Evolutionary conservation across 2,113 vertebrate species (phyloP), one percentile per base, ranked within the genome.

Genomic region (Rallus limicola): DNA sequence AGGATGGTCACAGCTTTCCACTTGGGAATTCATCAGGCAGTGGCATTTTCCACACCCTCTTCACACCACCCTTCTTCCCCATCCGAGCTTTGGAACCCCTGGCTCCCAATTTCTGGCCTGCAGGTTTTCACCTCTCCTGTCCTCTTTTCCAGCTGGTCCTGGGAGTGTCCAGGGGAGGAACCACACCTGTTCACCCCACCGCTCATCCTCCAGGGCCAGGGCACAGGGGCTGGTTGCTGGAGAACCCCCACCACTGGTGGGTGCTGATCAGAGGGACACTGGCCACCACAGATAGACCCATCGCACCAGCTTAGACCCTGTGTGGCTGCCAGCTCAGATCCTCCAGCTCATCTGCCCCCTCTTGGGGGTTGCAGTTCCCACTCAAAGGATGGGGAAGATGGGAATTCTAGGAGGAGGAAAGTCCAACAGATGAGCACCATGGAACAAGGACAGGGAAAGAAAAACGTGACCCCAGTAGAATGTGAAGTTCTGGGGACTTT

Each of bases 271-370:
- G 19, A 46, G 21, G 70, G 48, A 2, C 28, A 3, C 4, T 0
- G 2, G 78, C 95, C 96, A 94, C 88, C 85, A 96, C 85, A 96
- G 94, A 92, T 69, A 95, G 95, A 94, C 82, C 82, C 59, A 19
- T 28, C 1, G 6, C 48, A 36, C 26, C 13, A 2, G 53, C 70
- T 29, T n/a, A 1, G 38, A 8, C 44, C 58, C 53, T 13, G 17
- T 46, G 9, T 1, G 0, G 8, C 80, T 25, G 50, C 50, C 24
- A 52, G 25, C 23, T 25, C 48, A 28, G 48, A 48, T 7, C 65
- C 33, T 26, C 31, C 44, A 19, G 29, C 16, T 58, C 18, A 11
- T 10, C 11, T 46, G 44, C 17, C 33, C 4, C 5, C 19, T 40
- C 55, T 17, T 1, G 0, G 2, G 34, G 31, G 20, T n/a, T 20